Evolutionary conservation across 2,797 vertebrate species (phyloP).

Genomic region (Morelia viridis): DNA sequence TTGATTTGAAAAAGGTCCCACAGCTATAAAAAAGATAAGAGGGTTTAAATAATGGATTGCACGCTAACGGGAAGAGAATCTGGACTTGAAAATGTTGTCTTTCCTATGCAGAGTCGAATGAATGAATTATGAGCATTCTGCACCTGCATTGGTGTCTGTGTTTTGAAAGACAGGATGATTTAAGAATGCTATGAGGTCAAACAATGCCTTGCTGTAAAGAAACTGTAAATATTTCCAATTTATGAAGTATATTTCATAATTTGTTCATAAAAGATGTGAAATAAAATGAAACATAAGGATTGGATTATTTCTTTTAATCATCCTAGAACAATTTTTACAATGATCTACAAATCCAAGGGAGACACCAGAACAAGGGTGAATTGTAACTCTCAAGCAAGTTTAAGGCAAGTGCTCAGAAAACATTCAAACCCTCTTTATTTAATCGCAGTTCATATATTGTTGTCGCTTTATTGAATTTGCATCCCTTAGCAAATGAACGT

Average conservation of each 20-base stretch:
- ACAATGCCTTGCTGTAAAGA: slow-evolving; percentile 74
- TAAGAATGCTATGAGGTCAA: slow-evolving; percentile 69
- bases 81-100: slow-evolving; percentile 59
- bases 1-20: not conserved
- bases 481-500: not conserved
- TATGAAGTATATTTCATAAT: slow-evolving; percentile 80
- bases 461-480: not conserved
- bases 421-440: not conserved
- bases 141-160: slow-evolving; percentile 68
- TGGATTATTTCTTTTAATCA: slow-evolving; percentile 35
- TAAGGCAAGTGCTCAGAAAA: not conserved
- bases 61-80: slow-evolving; percentile 54
- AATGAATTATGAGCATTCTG: slow-evolving; percentile 56
- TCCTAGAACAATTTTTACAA: slow-evolving; percentile 49
- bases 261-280: slow-evolving; percentile 74
- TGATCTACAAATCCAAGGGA: not conserved
- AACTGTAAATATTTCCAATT: slow-evolving; percentile 76
- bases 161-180: slow-evolving; percentile 76
- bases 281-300: slow-evolving; percentile 64
- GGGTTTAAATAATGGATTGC: slow-evolving; percentile 33
- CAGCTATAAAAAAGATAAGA: slow-evolving; percentile 18
- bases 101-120: slow-evolving; percentile 59
- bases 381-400: not conserved
- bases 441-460: not conserved
- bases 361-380: not conserved